phyloP scores from a whole-genome alignment of 2,888 invertebrate species.

The Listrodromus nycthemerus region DNA sequence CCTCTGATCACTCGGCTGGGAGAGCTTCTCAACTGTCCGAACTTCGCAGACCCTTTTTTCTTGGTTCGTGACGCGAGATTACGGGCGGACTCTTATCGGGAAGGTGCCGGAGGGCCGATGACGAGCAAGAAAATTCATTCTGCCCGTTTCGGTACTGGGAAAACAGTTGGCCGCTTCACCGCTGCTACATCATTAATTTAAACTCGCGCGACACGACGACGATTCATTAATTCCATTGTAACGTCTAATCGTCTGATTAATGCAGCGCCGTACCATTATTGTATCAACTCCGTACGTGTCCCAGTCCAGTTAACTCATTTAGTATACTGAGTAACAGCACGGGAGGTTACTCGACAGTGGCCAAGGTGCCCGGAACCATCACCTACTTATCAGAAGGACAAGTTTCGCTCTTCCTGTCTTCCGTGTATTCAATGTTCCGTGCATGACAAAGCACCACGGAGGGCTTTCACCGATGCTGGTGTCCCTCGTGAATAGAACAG shows the following conservation, averaged over 20 bases:
- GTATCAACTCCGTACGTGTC: conserved; percentile 10
- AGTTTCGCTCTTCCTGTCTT: conserved; percentile 33
- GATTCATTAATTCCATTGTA: conserved; percentile 66
- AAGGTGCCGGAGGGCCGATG: background rate
- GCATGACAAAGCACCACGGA: conserved; percentile 68
- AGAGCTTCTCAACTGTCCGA: conserved; percentile 15
- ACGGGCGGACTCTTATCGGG: conserved; percentile 24
- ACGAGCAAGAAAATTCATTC: conserved; percentile 43
- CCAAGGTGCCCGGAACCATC: conserved; percentile 51
- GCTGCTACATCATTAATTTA: conserved; percentile 57
- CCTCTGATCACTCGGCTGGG: background rate
- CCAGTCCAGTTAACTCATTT: conserved; percentile 61
- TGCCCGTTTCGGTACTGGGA: conserved; percentile 6
- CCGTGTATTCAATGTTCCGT: conserved; percentile 27
- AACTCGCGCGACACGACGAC: conserved; percentile 22
- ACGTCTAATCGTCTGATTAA: conserved; percentile 66
- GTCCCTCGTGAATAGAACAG: conserved; percentile 52
- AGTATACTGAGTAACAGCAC: background rate
- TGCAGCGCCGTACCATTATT: conserved; percentile 30
- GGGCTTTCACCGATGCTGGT: conserved; percentile 31
- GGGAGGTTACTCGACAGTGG: conserved; percentile 11
- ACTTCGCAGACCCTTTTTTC: conserved; percentile 22
- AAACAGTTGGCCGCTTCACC: background rate
- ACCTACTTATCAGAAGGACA: conserved; percentile 60
- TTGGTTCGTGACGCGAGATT: conserved; percentile 24